Conservation (phyloP, 2,113 vertebrate species). For the Riparia riparia region DNA sequence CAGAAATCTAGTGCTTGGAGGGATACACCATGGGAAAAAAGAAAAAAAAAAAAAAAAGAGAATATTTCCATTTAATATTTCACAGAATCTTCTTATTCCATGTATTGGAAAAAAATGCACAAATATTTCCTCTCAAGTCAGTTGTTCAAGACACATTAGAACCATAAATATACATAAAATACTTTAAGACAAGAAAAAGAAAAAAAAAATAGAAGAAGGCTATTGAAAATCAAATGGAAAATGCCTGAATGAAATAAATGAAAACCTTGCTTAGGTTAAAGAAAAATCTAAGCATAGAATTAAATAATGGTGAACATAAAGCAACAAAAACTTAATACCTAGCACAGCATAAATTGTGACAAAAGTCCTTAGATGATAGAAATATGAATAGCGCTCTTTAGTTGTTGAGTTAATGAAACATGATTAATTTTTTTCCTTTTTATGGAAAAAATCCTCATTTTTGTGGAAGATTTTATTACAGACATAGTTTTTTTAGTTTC, state of each 20-base stretch:
- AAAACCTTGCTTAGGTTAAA: not conserved
- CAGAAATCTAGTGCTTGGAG: not conserved
- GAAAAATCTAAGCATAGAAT: not conserved
- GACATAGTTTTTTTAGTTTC: not conserved
- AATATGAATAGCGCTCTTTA: not conserved
- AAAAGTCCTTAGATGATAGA: not conserved
- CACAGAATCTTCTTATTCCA: not conserved
- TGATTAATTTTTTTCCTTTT: not conserved
- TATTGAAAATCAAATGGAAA: not conserved
- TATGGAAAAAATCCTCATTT: not conserved
- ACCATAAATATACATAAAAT: not conserved
- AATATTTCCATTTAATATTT: accelerated
- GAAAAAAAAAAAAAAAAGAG: not conserved
- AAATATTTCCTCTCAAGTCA: not conserved
- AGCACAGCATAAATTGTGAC: not conserved
- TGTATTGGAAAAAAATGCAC: not conserved
- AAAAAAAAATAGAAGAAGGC: not conserved
- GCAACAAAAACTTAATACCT: not conserved
- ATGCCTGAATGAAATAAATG: not conserved
- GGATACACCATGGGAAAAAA: not conserved
- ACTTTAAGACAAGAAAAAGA: not conserved
- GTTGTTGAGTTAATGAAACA: not conserved
- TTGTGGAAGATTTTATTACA: not conserved
- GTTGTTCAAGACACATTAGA: not conserved
- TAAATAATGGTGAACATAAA: not conserved